A percentile compares a stretch with the other conserved stretches of the same genome.
Evolutionary conservation across 2,888 invertebrate genomes (phyloP).

Genomic region (Linnaemya tessellans): DNA sequence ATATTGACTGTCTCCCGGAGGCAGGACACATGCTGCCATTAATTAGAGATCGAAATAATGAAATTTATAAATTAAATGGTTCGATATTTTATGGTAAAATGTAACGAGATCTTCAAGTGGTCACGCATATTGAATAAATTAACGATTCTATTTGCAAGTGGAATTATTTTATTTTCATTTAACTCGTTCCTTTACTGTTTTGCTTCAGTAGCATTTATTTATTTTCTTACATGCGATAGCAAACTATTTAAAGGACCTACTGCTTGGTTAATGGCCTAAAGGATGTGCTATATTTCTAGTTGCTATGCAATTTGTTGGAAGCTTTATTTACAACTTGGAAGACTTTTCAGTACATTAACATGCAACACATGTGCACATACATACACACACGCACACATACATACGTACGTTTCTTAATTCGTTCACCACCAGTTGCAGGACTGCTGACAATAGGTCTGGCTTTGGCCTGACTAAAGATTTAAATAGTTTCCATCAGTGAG

Average conservation of each 20-base stretch:
- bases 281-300: constrained; percentile 20
- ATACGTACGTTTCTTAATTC: too few species aligned
- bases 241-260: constrained; percentile 47
- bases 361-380: not conserved
- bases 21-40: constrained; percentile 58
- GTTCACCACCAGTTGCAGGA: too few species aligned
- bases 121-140: constrained; percentile 65
- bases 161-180: constrained; percentile 27
- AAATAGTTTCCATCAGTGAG: too few species aligned
- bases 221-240: constrained; percentile 57
- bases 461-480: too few species aligned
- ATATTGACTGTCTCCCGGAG: constrained; percentile 27
- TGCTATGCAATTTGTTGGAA: not conserved
- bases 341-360: not conserved
- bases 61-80: constrained; percentile 50
- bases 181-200: constrained; percentile 17
- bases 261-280: constrained; percentile 43
- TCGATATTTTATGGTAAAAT: constrained; percentile 55
- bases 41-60: constrained; percentile 51
- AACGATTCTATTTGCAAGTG: constrained; percentile 62
- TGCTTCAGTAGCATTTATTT: constrained; percentile 46
- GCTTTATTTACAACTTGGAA: not conserved
- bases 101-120: constrained; percentile 53
- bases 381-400: too few species aligned
- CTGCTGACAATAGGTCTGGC: too few species aligned